phyloP scores from a whole-genome alignment of 1,140 invertebrate genomes.

The Yoshiicerus persimilis region DNA sequence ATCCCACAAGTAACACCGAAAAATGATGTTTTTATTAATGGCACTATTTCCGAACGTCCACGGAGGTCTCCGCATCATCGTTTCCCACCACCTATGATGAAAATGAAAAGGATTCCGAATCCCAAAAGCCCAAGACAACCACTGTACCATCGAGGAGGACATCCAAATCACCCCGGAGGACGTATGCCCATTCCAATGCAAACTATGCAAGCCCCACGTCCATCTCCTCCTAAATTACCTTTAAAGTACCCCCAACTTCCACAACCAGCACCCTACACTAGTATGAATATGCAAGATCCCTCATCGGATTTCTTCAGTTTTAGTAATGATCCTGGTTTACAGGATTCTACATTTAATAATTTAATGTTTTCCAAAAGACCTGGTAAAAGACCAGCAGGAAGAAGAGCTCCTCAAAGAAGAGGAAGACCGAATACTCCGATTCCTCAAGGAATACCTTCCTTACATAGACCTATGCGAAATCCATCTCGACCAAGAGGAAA shows the following conservation, averaged over 20 bases:
- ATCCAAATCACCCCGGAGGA: background rate
- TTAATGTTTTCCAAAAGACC: background rate
- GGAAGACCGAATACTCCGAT: background rate
- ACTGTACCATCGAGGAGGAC: background rate
- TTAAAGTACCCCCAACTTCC: background rate
- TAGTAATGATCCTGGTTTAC: background rate
- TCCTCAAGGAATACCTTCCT: background rate
- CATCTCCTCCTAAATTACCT: background rate
- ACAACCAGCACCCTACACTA: background rate
- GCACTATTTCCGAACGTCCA: background rate
- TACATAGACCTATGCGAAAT: background rate
- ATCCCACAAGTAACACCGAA: background rate
- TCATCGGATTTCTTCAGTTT: background rate
- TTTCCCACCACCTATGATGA: background rate
- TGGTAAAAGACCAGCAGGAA: background rate
- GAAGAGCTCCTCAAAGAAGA: background rate
- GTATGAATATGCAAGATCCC: background rate
- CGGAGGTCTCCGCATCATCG: constrained; percentile 8
- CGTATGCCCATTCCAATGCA: background rate
- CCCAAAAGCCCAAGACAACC: background rate
- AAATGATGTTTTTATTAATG: background rate
- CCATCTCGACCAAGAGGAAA: background rate
- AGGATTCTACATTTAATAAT: background rate
- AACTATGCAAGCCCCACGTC: background rate
- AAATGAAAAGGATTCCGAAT: background rate